Base-by-base conservation (phyloP, 2,797 vertebrate species). In the Acanthopagrus latus region DNA sequence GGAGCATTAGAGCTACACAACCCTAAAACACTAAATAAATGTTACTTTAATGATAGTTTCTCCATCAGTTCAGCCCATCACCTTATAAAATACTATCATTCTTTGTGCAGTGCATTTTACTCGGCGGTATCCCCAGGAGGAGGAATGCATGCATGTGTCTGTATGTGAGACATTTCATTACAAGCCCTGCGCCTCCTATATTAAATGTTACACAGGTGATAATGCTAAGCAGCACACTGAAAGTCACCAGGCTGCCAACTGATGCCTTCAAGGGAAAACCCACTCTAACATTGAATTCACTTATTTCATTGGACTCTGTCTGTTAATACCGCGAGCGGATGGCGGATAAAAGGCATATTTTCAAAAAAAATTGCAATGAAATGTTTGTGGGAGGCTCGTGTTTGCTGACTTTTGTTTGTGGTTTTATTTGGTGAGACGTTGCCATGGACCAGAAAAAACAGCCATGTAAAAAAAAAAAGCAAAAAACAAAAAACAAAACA, bases 401-500 rank as follows among this genome's bases (percentile, higher is more conserved):
- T 75, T 91, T 73, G 51, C 52, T 59, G 20, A 8, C 65, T 85
- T 80, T 88, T 10, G 75, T 71, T 80, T 85, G 71, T 76, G 29
- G 56, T 75, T 88, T 81, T 88, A 75, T 84, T 79, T 88, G 54
- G 56, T 72, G 33, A 71, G 52, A 80, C 52, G 86, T 88, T 91
- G 33, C 85, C 73, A 90, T 80, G 82, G 70, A 76, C 64, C 18
- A 23, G 41, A 64, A 51, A 58, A 58, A 76, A 60, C 18, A 83
- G 29, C 33, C 41, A 52, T 67, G 66, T 41, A 18, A 70, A 52
- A 75, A 17, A 25, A 18, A 3, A 38, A 9, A 41, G 21, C 52
- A 33, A 54, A 29, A 18, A 17, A 48, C 52, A 71, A 0, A 41
- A 38, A 52, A 41, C 38, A 54, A 44, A 60, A 81, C 69, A 82